phyloP scores from a whole-genome alignment of 2,113 vertebrate genomes.

The Motacilla tschutschensis region DNA sequence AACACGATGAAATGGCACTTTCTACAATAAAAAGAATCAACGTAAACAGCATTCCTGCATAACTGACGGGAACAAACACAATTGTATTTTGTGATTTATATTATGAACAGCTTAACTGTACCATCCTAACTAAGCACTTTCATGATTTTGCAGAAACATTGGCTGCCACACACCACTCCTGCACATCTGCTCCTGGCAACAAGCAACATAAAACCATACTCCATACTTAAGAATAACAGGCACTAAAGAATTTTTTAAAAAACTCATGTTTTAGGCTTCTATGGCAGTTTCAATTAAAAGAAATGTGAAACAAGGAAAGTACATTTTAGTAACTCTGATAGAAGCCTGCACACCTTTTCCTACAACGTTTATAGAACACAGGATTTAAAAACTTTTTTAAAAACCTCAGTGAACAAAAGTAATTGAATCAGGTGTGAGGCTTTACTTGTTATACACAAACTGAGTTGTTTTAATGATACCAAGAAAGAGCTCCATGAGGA shows the following conservation, averaged over 20 bases:
- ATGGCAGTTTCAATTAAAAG: not conserved
- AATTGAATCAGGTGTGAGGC: not conserved
- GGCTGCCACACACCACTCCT: not conserved
- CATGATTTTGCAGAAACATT: not conserved
- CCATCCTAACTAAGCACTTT: not conserved
- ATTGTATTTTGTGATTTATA: not conserved
- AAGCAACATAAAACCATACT: not conserved
- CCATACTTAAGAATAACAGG: not conserved
- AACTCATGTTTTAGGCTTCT: not conserved
- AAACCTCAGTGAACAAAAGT: not conserved
- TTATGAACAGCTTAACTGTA: not conserved
- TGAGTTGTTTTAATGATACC: not conserved
- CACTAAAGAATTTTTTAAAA: not conserved
- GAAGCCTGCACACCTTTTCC: accelerated
- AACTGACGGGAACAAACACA: not conserved
- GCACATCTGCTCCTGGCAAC: not conserved
- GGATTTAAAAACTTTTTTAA: not conserved
- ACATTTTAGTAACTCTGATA: not conserved
- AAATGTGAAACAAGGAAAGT: accelerated
- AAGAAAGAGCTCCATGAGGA: not conserved
- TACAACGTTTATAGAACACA: accelerated
- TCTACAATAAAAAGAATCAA: not conserved
- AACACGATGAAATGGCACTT: not conserved
- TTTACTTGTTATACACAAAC: not conserved
- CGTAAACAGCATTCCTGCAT: not conserved